phyloP scores from a whole-genome alignment of 2,797 vertebrate genomes.

The Lutjanus argentimaculatus region DNA sequence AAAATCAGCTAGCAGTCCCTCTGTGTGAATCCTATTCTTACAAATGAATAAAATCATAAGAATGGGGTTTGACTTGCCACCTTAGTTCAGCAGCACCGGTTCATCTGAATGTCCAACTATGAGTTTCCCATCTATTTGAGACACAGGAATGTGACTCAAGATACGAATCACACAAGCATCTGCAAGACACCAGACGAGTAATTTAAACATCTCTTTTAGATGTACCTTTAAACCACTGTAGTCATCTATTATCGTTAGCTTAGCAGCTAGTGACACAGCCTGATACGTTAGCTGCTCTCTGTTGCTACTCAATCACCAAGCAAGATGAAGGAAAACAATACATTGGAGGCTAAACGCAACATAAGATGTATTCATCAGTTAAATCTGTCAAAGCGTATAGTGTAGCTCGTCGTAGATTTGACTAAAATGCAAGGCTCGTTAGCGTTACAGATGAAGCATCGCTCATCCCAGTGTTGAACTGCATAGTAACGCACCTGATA shows the following conservation, averaged over 20 bases:
- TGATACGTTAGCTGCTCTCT: constrained; percentile 11
- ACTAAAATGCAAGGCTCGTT: background rate
- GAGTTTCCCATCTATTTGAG: background rate
- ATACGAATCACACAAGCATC: constrained; percentile 19
- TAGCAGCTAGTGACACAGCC: background rate
- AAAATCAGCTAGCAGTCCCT: background rate
- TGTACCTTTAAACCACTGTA: too few relatives aligned
- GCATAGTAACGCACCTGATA: constrained; percentile 32
- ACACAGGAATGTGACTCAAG: background rate
- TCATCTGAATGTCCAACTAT: constrained; percentile 5
- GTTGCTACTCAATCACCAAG: background rate
- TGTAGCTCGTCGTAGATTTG: background rate
- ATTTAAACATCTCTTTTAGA: background rate
- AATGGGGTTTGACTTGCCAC: background rate
- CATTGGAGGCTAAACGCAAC: background rate
- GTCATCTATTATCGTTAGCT: background rate
- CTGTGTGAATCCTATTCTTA: background rate
- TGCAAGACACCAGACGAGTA: background rate
- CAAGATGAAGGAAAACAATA: background rate
- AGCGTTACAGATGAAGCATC: background rate
- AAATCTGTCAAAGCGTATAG: background rate
- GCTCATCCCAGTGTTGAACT: background rate
- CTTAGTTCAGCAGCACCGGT: constrained; percentile 17
- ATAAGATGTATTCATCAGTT: background rate
- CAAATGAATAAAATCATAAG: background rate